These are phyloP conservation scores for Chloroceryle inda DNA, from an alignment of 2,797 vertebrate genomes.

Conservation along the genomic window DNA sequence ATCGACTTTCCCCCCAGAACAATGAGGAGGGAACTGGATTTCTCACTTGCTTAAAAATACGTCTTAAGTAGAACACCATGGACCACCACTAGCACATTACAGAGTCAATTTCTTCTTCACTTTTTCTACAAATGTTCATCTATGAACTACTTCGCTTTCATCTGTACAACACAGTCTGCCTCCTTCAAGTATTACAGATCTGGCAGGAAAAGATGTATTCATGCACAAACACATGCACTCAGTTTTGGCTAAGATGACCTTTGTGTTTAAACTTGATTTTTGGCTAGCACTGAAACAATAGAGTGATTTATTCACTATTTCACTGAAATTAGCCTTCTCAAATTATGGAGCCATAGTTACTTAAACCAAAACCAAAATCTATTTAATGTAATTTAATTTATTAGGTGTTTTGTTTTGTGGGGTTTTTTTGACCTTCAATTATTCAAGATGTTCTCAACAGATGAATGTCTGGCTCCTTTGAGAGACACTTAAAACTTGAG, in stretches of 20 bases:
- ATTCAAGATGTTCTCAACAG: neutral
- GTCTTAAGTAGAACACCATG: neutral
- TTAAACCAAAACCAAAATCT: neutral
- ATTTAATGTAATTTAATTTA: neutral
- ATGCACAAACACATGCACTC: neutral
- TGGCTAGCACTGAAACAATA: neutral
- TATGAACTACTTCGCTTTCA: neutral
- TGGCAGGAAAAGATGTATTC: neutral
- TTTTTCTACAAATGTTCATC: neutral
- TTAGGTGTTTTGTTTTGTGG: neutral
- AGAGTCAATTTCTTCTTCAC: neutral
- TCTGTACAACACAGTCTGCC: neutral
- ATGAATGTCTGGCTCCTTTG: neutral
- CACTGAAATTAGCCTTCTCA: neutral
- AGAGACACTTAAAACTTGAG: neutral
- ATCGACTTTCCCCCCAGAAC: neutral
- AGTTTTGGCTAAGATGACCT: neutral
- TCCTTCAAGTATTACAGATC: neutral
- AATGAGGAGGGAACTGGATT: neutral
- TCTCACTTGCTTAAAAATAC: neutral
- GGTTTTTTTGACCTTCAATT: neutral
- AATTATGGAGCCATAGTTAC: neutral
- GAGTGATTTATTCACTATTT: neutral
- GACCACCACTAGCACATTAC: neutral
- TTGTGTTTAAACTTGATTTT: neutral